Percentiles rank a stretch among this genome's conserved stretches.
Evolutionary conservation across 2,888 invertebrate genomes (phyloP).

Genomic region (Chloroclystis v-ata): DNA sequence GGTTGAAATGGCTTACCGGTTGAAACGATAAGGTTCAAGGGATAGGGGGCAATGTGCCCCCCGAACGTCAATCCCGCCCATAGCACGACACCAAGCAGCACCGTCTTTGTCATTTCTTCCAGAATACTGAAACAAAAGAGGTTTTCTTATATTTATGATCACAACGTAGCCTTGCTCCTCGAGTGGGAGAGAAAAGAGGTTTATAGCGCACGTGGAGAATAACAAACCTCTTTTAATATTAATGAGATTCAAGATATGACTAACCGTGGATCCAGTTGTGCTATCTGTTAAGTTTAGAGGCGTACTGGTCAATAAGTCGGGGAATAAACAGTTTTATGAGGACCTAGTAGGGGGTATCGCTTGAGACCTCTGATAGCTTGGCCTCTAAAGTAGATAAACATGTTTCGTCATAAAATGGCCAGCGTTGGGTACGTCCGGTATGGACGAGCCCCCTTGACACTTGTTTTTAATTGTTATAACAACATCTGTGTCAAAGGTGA

Average conservation of each 20-base stretch:
- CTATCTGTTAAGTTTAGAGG: constrained; percentile 39
- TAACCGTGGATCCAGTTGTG: constrained; percentile 44
- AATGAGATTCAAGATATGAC: constrained; percentile 32
- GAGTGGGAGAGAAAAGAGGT: too few species aligned
- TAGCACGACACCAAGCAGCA: constrained; percentile 64
- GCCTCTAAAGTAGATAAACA: constrained; percentile 38
- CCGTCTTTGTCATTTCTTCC: constrained; percentile 73
- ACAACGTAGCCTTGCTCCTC: too few species aligned
- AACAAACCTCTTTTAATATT: constrained; percentile 36
- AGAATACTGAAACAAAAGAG: constrained; percentile 63
- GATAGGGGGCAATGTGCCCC: constrained; percentile 66
- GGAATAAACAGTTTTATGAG: constrained; percentile 54
- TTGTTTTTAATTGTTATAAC: constrained; percentile 7
- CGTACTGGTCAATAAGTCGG: constrained; percentile 50
- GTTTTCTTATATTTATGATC: too few species aligned
- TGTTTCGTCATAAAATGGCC: constrained; percentile 38
- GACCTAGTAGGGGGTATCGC: constrained; percentile 49
- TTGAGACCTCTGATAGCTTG: constrained; percentile 49
- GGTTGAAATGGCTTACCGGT: constrained; percentile 43
- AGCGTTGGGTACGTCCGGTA: constrained; percentile 23
- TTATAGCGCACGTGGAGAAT: constrained; percentile 29
- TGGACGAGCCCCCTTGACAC: constrained; percentile 55
- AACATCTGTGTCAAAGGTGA: too few species aligned
- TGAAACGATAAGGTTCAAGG: constrained; percentile 58
- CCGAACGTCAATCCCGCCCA: constrained; percentile 71